Conservation (phyloP, 1,140 invertebrate genomes). For the Anoplolepis gracilipes region DNA sequence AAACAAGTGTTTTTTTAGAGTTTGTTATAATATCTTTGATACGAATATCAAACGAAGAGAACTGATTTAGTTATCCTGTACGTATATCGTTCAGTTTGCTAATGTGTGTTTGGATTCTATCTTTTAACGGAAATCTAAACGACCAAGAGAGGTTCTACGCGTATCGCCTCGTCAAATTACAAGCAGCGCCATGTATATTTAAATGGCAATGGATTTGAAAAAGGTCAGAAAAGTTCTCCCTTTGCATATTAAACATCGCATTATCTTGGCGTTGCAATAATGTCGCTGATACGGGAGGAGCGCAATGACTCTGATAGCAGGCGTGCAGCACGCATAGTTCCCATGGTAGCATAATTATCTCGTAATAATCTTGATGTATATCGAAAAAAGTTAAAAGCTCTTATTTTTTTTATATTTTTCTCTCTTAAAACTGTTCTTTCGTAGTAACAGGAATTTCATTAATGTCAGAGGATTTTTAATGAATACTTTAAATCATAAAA, state of each 20-base stretch:
- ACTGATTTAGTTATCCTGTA: background rate
- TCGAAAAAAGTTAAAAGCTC: background rate
- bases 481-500: too few relatives aligned
- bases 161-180: constrained; percentile 27
- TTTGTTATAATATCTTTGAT: background rate
- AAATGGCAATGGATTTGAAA: constrained; percentile 31
- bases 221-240: constrained; percentile 6
- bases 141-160: background rate
- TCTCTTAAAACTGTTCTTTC: background rate
- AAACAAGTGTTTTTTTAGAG: background rate
- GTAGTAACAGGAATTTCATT: background rate
- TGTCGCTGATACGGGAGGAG: background rate
- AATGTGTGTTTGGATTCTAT: constrained; percentile 11
- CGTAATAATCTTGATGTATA: constrained; percentile 7
- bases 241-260: constrained; percentile 37
- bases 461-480: background rate
- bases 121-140: constrained; percentile 33
- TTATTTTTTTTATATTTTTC: background rate
- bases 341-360: background rate
- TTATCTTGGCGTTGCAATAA: constrained; percentile 32
- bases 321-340: background rate
- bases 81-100: background rate
- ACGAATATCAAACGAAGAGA: background rate
- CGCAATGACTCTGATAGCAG: background rate
- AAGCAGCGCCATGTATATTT: constrained; percentile 6